Conservation (phyloP, 2,113 vertebrate genomes). For the Dicentrarchus labrax region DNA sequence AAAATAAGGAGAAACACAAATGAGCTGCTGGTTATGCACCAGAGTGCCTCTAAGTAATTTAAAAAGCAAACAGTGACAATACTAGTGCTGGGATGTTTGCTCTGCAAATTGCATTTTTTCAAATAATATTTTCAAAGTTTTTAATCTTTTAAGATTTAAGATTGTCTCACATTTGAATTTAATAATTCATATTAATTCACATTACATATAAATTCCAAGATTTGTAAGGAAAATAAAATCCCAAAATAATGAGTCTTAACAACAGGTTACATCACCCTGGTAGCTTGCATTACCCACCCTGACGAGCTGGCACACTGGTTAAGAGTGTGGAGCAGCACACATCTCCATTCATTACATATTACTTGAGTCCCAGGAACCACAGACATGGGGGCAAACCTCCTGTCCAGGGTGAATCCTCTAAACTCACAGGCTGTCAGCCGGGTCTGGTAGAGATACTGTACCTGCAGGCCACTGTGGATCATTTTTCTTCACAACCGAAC, state of each 20-base stretch:
- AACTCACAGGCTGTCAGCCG: neutral
- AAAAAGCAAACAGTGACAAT: neutral
- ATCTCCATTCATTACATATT: neutral
- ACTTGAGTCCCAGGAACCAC: neutral
- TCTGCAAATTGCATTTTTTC: neutral
- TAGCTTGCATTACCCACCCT: neutral
- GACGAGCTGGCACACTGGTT: neutral
- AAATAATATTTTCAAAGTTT: neutral
- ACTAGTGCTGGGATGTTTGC: neutral
- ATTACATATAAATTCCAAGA: neutral
- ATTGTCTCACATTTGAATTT: neutral
- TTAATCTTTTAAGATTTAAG: no score
- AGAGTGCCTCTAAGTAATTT: neutral
- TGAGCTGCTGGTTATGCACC: neutral
- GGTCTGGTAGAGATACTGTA: constrained; percentile 16
- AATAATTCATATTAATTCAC: neutral
- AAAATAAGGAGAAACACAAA: neutral
- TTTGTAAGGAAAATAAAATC: neutral
- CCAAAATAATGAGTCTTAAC: neutral
- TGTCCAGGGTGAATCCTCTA: constrained; percentile 4
- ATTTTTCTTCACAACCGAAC: neutral
- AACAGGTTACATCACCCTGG: neutral
- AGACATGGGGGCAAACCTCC: neutral
- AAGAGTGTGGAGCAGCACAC: neutral
- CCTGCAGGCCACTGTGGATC: neutral